These are phyloP conservation scores for Stigmatopora nigra DNA, from an alignment of 2,113 vertebrate genomes.

Conservation along the genomic window DNA sequence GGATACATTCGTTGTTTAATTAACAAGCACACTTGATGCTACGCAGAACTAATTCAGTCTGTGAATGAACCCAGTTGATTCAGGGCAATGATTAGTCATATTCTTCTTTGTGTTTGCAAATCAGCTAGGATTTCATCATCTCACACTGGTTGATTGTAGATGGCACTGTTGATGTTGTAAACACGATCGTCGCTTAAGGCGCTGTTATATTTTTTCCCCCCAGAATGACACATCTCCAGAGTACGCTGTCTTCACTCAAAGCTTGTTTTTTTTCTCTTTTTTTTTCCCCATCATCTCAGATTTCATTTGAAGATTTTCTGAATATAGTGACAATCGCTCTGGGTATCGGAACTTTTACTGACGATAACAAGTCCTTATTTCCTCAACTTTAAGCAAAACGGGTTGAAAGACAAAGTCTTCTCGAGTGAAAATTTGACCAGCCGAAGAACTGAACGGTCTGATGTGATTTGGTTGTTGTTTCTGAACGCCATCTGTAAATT, in stretches of 20 bases:
- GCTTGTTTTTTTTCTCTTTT: slow-evolving; percentile 55
- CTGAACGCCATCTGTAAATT: slow-evolving; percentile 22
- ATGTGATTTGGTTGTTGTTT: slow-evolving; percentile 9
- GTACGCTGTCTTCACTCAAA: slow-evolving; percentile 39
- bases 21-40: slow-evolving; percentile 25
- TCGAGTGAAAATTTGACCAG: slow-evolving; percentile 28
- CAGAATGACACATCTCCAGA: slow-evolving; percentile 45
- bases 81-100: slow-evolving; percentile 23
- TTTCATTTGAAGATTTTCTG: slow-evolving; percentile 53
- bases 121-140: slow-evolving; percentile 48
- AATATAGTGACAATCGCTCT: slow-evolving; percentile 47
- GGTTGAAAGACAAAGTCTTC: slow-evolving; percentile 29
- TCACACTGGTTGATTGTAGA: slow-evolving; percentile 42
- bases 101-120: slow-evolving; percentile 21
- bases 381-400: slow-evolving; percentile 28
- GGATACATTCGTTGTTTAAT: slow-evolving; percentile 8
- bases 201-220: slow-evolving; percentile 22
- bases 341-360: slow-evolving; percentile 47
- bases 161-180: slow-evolving; percentile 54
- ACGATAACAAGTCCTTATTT: slow-evolving; percentile 39
- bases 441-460: neutral
- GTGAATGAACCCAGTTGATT: neutral
- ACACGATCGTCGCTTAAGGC: slow-evolving; percentile 44
- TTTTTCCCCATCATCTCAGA: slow-evolving; percentile 23
- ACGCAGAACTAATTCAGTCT: neutral